phyloP scores from a whole-genome alignment of 2,888 invertebrate species.

The Fabriciana adippe region DNA sequence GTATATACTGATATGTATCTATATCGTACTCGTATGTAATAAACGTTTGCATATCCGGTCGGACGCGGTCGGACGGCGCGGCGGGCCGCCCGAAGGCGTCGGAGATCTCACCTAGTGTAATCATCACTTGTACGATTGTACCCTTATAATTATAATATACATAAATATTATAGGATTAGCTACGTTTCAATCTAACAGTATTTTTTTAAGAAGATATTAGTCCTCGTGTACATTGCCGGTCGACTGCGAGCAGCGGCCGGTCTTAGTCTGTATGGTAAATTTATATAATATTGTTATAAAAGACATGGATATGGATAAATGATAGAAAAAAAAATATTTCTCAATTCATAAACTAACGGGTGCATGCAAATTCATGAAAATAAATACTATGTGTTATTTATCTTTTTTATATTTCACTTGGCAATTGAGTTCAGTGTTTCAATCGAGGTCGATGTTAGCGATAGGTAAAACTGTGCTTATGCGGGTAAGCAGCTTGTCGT shows the following conservation, averaged over 20 bases:
- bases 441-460: constrained; percentile 58
- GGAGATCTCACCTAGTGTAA: constrained; percentile 81
- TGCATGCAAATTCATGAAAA: constrained; percentile 80
- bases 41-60: constrained; percentile 80
- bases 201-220: constrained; percentile 83
- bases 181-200: constrained; percentile 83
- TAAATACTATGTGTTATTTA: constrained; percentile 80
- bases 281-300: constrained; percentile 75
- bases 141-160: constrained; percentile 76
- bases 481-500: constrained; percentile 55
- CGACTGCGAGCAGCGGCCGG: constrained; percentile 67
- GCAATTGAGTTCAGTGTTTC: constrained; percentile 75
- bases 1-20: constrained; percentile 61
- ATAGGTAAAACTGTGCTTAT: constrained; percentile 47
- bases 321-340: constrained; percentile 74
- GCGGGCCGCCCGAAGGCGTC: constrained; percentile 75
- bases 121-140: constrained; percentile 78
- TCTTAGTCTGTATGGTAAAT: constrained; percentile 77
- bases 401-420: constrained; percentile 81
- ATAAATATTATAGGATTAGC: constrained; percentile 77
- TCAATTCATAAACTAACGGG: constrained; percentile 80
- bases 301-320: constrained; percentile 78
- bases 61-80: constrained; percentile 75
- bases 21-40: constrained; percentile 56
- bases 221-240: constrained; percentile 78